These are phyloP conservation scores for Proterorhinus semilunaris DNA, from an alignment of 2,113 vertebrate genomes.

Conservation along the genomic window DNA sequence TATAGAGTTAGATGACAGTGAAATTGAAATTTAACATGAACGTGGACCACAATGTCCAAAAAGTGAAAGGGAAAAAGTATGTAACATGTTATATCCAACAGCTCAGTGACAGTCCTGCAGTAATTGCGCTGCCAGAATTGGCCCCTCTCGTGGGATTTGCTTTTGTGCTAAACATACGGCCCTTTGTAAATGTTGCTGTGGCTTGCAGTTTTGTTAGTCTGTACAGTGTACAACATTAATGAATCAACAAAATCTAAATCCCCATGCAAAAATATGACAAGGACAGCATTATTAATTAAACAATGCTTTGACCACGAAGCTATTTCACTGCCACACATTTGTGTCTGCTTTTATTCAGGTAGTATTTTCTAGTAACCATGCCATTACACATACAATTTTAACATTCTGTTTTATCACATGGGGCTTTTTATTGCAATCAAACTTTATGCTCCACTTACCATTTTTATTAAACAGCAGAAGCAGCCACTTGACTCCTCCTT, in stretches of 20 bases:
- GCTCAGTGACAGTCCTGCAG: conserved; percentile 22
- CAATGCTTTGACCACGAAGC: conserved; percentile 52
- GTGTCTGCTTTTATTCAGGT: neutral
- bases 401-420: neutral
- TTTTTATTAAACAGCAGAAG: conserved; percentile 9
- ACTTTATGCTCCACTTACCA: conserved; percentile 7
- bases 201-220: conserved; percentile 34
- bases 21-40: neutral
- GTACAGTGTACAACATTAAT: conserved; percentile 6
- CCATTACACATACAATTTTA: neutral
- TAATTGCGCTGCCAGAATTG: conserved; percentile 34
- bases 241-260: conserved; percentile 17
- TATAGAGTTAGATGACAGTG: no score
- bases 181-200: conserved; percentile 27
- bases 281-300: conserved; percentile 41
- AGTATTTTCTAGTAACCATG: neutral
- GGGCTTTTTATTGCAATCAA: conserved; percentile 2
- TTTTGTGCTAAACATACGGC: conserved; percentile 32
- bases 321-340: neutral
- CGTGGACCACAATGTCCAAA: no score
- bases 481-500: neutral
- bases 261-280: conserved; percentile 40
- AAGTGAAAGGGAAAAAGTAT: neutral
- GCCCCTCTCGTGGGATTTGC: conserved; percentile 29
- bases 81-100: conserved; percentile 6